Base-by-base conservation (phyloP, 2,797 vertebrate species). In the Chrosomus eos region DNA sequence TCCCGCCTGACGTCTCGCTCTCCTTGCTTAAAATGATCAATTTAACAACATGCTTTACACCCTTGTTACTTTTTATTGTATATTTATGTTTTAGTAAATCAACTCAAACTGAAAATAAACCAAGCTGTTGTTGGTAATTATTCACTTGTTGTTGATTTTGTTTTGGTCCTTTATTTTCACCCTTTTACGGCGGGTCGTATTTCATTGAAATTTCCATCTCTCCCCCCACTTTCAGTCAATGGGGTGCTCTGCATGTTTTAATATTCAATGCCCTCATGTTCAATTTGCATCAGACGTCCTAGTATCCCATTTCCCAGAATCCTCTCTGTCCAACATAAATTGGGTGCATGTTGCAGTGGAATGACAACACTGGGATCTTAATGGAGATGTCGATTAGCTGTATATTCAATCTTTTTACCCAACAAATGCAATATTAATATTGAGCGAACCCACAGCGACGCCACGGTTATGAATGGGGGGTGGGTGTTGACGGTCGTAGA, bases 1-100 rank as follows among this genome's bases (percentile, higher is more conserved):
- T 87, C 72, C 85, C 64, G 7, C 48, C 28, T 36, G 38, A 53
- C 18, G 40, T 80, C 48, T 45, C 36, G 48, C 67, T 79, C 72
- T 28, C 33, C 33, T 53, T 77, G 76, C 51, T 55, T 71, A 88
- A 85, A 88, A 81, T 88, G 89, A 93, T 91, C 85, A 81, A 90
- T 91, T 92, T 94, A 93, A 93, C 87, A 85, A 85, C 76, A 72
- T 70, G 87, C 88, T 92, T 94, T 93, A 92, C 89, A 83, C 90
- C 90, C 88, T 91, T 92, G 90, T 93, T 93, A 92, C 89, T 58
- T 92, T 94, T 94, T 93, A 93, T 71, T 68, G 89, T 91, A 90
- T 92, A 84, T 91, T 88, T 92, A 89, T 88, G 89, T 93, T 93
- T 93, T 93, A 91, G 90, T 92, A 93, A 93, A 93, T 93, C 93